Conservation (phyloP, 2,797 vertebrate species). For the Ptychobarbus kaznakovi region DNA sequence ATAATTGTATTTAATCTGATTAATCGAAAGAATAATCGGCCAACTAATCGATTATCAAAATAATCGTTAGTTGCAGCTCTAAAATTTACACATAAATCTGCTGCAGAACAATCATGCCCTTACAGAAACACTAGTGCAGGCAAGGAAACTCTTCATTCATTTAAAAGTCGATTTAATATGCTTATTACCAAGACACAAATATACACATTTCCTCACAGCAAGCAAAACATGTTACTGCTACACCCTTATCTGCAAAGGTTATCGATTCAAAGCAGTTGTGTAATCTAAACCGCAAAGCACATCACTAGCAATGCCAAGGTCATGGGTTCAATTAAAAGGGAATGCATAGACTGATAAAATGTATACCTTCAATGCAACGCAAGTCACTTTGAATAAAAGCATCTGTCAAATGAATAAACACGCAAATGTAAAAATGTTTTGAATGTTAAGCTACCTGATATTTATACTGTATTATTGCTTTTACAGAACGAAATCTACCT, state of each 20-base stretch:
- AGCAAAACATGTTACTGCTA: constrained; percentile 10
- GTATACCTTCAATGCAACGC: constrained; percentile 15
- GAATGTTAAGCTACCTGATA: not conserved
- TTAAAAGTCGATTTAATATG: not conserved
- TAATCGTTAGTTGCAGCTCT: no score
- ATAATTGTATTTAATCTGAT: no score
- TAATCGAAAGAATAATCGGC: no score
- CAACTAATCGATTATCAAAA: no score
- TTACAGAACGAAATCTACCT: not conserved
- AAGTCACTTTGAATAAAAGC: constrained; percentile 33
- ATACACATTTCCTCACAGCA: not conserved
- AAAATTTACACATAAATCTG: not conserved
- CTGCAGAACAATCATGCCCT: not conserved
- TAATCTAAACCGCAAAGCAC: constrained; percentile 1
- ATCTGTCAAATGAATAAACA: constrained; percentile 34
- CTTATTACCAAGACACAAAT: not conserved
- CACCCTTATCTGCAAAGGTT: not conserved
- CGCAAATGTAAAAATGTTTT: not conserved
- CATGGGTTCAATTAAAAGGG: not conserved
- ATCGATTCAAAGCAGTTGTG: not conserved
- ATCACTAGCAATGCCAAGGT: not conserved
- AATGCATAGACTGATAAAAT: constrained; percentile 18
- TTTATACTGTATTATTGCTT: not conserved
- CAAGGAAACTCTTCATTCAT: not conserved
- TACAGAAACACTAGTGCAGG: not conserved